Evolutionary conservation across 1,140 invertebrate species (phyloP).

Genomic region (Heliconius congener): DNA sequence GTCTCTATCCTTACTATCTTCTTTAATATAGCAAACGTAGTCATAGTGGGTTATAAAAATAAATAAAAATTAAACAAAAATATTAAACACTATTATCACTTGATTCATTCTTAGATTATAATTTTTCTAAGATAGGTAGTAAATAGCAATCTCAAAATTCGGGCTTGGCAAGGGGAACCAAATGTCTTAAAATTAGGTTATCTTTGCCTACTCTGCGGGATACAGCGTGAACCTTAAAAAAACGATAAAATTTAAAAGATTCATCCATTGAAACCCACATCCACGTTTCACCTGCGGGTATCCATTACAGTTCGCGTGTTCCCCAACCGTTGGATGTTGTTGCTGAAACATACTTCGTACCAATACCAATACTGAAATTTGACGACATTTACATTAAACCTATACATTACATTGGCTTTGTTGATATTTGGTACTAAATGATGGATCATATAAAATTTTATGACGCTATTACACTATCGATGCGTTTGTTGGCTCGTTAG

Average conservation of each 20-base stretch:
- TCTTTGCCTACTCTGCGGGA: no score
- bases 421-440: conserved; percentile 3
- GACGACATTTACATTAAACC: conserved; percentile 48
- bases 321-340: conserved; percentile 47
- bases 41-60: no score
- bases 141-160: no score
- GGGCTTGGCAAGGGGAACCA: no score
- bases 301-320: conserved; percentile 63
- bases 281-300: conserved; percentile 41
- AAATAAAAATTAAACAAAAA: no score
- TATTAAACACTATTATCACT: no score
- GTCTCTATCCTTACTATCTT: no score
- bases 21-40: no score
- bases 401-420: conserved; percentile 25
- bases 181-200: no score
- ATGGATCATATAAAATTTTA: conserved; percentile 17
- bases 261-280: conserved; percentile 26
- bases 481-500: no score
- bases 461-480: background rate
- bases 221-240: background rate
- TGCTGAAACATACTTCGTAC: conserved; percentile 38
- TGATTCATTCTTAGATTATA: no score
- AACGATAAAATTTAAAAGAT: background rate
- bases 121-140: no score
- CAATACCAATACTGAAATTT: conserved; percentile 40